A percentile compares a stretch with the other conserved stretches of the same genome.
Evolutionary conservation across 92 coral and sea anemone species (phyloP).

Genomic region (Phymanthus crucifer): DNA sequence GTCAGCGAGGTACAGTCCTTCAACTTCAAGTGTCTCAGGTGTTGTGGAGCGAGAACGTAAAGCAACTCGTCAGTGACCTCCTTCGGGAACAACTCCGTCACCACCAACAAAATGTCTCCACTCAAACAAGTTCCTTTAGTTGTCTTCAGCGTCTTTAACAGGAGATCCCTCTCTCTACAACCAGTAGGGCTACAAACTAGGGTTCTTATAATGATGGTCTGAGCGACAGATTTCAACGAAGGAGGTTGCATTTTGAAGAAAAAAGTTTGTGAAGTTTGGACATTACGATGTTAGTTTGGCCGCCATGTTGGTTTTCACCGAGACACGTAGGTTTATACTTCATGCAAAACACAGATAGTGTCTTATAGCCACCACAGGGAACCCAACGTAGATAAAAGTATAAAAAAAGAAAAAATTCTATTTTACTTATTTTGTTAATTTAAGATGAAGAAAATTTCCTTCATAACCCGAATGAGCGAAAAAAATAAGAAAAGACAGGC

Average conservation of each 20-base stretch:
- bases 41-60: conserved; percentile 56
- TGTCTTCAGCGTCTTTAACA: conserved; percentile 45
- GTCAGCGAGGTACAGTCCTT: conserved; percentile 54
- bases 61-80: conserved; percentile 73
- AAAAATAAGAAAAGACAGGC: no score
- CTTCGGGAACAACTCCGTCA: conserved; percentile 55
- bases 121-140: conserved; percentile 57
- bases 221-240: conserved; percentile 50
- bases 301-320: background rate
- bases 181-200: conserved; percentile 54
- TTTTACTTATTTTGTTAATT: no score
- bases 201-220: conserved; percentile 51
- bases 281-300: background rate
- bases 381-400: background rate
- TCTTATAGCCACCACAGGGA: no score
- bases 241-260: conserved; percentile 61
- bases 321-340: background rate
- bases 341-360: no score
- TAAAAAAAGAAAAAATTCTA: background rate
- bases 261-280: background rate
- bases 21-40: conserved; percentile 59
- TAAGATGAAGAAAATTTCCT: no score
- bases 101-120: conserved; percentile 58
- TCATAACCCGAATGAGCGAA: no score
- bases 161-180: conserved; percentile 40